Conservation (phyloP, 2,113 vertebrate species). For the Salvator merianae region DNA sequence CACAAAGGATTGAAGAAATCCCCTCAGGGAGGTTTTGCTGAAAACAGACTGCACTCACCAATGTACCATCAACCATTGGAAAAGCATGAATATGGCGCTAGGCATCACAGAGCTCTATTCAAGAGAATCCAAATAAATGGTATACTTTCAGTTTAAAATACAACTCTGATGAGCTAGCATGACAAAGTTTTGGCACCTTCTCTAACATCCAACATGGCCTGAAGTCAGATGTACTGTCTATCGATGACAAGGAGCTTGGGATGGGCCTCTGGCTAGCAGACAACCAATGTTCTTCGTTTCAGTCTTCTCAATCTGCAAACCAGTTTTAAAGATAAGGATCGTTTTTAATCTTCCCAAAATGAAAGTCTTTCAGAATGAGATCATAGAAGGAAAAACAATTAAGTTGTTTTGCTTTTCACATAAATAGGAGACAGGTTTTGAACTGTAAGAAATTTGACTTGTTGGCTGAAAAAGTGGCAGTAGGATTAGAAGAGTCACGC, state of each 20-base stretch:
- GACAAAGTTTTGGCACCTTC: conserved; percentile 39
- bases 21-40: neutral
- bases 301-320: neutral
- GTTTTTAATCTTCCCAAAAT: neutral
- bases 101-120: conserved; percentile 6
- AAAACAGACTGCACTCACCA: neutral
- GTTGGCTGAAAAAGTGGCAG: neutral
- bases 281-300: neutral
- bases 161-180: conserved; percentile 22
- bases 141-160: conserved; percentile 38
- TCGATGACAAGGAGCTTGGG: neutral
- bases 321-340: conserved; percentile 30
- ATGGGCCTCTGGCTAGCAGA: neutral
- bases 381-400: conserved; percentile 34
- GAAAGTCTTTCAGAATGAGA: conserved; percentile 15
- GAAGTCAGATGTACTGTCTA: conserved; percentile 26
- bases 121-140: conserved; percentile 37
- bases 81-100: neutral
- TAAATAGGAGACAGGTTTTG: conserved; percentile 18
- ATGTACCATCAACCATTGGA: conserved; percentile 21
- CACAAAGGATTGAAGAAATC: conserved; percentile 9
- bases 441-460: neutral
- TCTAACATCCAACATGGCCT: conserved; percentile 18
- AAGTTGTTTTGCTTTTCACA: conserved; percentile 22
- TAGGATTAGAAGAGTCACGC: neutral